Evolutionary conservation across 2,113 vertebrate genomes (phyloP).

Genomic region (Piprites chloris): DNA sequence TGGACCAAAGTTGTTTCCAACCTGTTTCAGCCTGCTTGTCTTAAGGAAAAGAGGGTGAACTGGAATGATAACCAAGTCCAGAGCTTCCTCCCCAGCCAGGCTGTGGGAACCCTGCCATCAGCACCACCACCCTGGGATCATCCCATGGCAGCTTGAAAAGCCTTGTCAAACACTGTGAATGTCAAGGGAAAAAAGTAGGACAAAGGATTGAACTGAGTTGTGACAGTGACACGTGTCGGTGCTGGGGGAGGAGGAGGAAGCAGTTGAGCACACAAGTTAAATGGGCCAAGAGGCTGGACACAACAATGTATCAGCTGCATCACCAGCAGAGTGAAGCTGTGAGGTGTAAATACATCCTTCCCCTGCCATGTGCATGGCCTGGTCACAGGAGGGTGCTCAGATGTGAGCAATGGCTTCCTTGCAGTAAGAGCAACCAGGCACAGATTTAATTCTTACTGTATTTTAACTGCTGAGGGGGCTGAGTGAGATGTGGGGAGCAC

Average conservation of each 20-base stretch:
- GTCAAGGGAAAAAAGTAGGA: conserved; percentile 46
- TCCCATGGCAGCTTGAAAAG: conserved; percentile 24
- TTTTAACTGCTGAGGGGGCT: not conserved
- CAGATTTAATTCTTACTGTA: not conserved
- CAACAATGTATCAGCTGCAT: not conserved
- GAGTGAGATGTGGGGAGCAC: not conserved
- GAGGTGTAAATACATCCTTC: not conserved
- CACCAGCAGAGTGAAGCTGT: not conserved
- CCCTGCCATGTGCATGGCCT: not conserved
- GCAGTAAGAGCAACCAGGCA: not conserved
- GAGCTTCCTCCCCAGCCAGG: not conserved
- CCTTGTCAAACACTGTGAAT: conserved; percentile 17
- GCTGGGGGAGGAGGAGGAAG: conserved; percentile 36
- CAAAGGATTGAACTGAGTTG: conserved; percentile 16
- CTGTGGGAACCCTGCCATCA: not conserved
- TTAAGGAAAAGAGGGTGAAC: not conserved
- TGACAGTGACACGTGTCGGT: not conserved
- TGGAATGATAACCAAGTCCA: not conserved
- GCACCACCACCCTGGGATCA: conserved; percentile 13
- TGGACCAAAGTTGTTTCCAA: not conserved
- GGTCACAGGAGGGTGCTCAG: not conserved
- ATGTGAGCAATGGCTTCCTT: not conserved
- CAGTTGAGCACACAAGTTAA: not conserved
- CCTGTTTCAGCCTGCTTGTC: not conserved
- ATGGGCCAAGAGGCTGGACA: conserved; percentile 39